Percentiles rank a stretch among this genome's conserved stretches.
Conservation (phyloP, 2,888 invertebrate genomes). For the Epinotia brunnichana region DNA sequence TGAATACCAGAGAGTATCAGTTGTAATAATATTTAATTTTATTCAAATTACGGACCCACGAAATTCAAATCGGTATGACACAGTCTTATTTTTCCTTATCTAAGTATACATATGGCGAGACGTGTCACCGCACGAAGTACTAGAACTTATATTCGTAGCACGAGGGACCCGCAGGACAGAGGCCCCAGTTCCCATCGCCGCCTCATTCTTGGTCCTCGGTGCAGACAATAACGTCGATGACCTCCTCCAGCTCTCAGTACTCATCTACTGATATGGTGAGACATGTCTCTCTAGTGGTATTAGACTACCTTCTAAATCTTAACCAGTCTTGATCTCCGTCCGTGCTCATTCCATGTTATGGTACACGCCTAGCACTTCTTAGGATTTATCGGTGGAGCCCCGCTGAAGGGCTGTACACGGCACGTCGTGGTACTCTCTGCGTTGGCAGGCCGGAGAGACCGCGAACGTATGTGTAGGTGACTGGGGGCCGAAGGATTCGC, state of each 20-base stretch:
- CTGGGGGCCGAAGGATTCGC: slow-evolving; percentile 90
- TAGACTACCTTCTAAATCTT: slow-evolving; percentile 68
- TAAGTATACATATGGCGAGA: slow-evolving; percentile 51
- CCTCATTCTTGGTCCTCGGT: slow-evolving; percentile 70
- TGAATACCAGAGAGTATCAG: slow-evolving; percentile 25
- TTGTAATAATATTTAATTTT: slow-evolving; percentile 23
- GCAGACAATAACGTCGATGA: slow-evolving; percentile 62
- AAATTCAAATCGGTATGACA: slow-evolving; percentile 49
- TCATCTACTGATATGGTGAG: slow-evolving; percentile 77
- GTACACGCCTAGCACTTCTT: slow-evolving; percentile 39
- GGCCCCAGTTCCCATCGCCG: slow-evolving; percentile 49
- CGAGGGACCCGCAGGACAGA: slow-evolving; percentile 46
- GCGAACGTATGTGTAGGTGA: slow-evolving; percentile 91
- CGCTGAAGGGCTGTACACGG: slow-evolving; percentile 65
- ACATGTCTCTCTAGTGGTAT: slow-evolving; percentile 64
- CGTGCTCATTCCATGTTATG: slow-evolving; percentile 53
- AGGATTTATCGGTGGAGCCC: slow-evolving; percentile 73
- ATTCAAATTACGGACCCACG: slow-evolving; percentile 36
- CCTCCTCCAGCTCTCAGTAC: slow-evolving; percentile 57
- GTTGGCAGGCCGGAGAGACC: slow-evolving; percentile 92
- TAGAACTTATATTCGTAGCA: slow-evolving; percentile 49
- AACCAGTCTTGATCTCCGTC: slow-evolving; percentile 77
- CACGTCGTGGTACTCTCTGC: slow-evolving; percentile 88
- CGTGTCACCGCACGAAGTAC: slow-evolving; percentile 66
- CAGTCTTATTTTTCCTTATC: slow-evolving; percentile 71